Base-by-base conservation (phyloP, 1,140 invertebrate species). In the Brachystomella parvula region DNA sequence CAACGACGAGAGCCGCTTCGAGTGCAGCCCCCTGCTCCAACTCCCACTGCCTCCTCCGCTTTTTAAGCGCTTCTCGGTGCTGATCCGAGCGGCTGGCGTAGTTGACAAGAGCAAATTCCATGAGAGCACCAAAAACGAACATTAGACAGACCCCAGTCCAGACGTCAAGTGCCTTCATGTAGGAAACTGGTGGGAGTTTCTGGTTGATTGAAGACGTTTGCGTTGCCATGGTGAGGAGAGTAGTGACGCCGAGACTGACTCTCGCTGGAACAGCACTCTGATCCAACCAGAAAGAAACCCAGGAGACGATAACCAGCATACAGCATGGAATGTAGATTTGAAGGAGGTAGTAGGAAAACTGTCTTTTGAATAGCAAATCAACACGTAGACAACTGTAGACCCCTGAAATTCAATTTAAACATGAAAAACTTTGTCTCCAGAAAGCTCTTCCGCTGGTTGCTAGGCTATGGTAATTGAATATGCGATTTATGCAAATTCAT, bases 141-240 rank as follows among this genome's bases (percentile, higher is more conserved):
- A 79, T 80, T 60, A 83, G 76, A 74, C 82, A 84, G 6, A 81
- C 78, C 47, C 82, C 82, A n/a, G 81, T 83, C 82, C 82, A 83
- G 9, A 83, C 78, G 71, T 83, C 82, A 47, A 83, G 80, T 21
- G 82, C 79, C 73, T 76, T 81, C 81, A 75, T 65, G 49, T 79
- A 78, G 0, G 78, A 64, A 6, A 59, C 63, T 2, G 59, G 33
- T 1, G 67, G 63, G 2, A 32, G 21, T 17, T 12, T 6, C 19
- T 3, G 3, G 24, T 75, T 83, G 69, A 81, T 80, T 66, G 76
- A 76, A 29, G 78, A 79, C 6, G 77, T 82, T 75, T 79, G 82
- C 57, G 82, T 83, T 21, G 81, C 80, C 81, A 83, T 82, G 58
- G 82, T 81, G 15, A 83, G 76, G 35, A 81, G 73, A 29, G 82